Percentiles rank a stretch among this genome's conserved stretches.
These are phyloP conservation scores for Takifugu bimaculatus DNA, from an alignment of 2,113 vertebrate genomes.

Conservation along the genomic window DNA sequence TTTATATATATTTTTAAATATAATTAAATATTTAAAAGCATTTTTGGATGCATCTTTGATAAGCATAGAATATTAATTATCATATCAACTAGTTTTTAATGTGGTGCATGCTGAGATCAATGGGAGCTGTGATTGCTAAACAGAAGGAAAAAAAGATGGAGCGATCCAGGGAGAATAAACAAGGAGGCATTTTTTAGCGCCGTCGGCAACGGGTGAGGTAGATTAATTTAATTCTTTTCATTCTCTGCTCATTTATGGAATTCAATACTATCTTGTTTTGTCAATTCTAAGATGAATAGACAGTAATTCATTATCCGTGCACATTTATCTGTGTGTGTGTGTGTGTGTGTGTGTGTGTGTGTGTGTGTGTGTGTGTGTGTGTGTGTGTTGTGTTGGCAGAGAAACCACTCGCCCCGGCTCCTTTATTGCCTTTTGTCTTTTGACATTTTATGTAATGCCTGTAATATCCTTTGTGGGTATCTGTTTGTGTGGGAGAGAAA, in stretches of 20 bases:
- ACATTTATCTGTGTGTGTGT: conserved; percentile 5
- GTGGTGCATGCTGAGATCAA: too few species aligned
- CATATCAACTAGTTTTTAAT: too few species aligned
- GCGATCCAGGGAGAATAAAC: too few species aligned
- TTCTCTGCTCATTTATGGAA: conserved; percentile 43
- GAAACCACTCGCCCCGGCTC: conserved; percentile 10
- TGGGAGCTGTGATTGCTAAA: too few species aligned
- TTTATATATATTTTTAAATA: too few species aligned
- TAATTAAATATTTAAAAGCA: too few species aligned
- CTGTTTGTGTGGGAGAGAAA: not conserved
- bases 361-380: not conserved
- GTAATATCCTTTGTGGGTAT: conserved; percentile 4
- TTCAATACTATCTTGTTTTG: conserved; percentile 20
- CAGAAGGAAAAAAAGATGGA: too few species aligned
- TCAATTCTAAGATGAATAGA: conserved; percentile 38
- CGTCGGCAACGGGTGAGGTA: conserved; percentile 3
- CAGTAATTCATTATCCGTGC: conserved; percentile 31
- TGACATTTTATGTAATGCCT: conserved; percentile 22
- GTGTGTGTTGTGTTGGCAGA: conserved; percentile 4
- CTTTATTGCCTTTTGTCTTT: conserved; percentile 25
- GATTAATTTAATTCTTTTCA: conserved; percentile 40
- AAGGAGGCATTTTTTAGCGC: too few species aligned
- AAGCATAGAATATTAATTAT: not conserved
- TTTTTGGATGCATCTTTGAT: too few species aligned
- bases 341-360: conserved; percentile 2